These are phyloP conservation scores for Hyperoodon ampullatus DNA, from an alignment of 2,113 vertebrate genomes.

Conservation along the genomic window DNA sequence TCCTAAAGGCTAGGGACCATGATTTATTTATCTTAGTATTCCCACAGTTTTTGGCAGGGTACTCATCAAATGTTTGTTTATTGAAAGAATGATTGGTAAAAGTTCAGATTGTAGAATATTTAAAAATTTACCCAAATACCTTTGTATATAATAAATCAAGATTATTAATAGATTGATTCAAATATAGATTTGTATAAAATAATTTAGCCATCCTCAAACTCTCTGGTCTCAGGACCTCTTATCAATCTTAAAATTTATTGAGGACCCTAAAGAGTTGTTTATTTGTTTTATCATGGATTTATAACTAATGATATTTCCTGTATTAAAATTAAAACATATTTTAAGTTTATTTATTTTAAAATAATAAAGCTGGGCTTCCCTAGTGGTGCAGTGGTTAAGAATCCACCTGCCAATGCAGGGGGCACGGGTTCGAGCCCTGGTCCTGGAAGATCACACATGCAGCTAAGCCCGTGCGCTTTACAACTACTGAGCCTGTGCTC, in stretches of 20 bases:
- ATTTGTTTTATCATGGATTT: neutral
- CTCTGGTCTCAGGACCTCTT: neutral
- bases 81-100: neutral
- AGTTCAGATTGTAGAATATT: neutral
- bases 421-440: no score
- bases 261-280: neutral
- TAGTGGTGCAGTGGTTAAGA: no score
- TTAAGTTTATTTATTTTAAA: neutral
- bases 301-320: neutral
- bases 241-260: neutral
- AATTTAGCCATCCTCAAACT: neutral
- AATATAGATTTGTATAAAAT: neutral
- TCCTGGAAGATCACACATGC: no score
- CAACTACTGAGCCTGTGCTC: no score
- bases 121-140: neutral
- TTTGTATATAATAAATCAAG: neutral
- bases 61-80: neutral
- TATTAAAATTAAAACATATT: neutral
- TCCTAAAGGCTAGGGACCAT: neutral
- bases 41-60: neutral
- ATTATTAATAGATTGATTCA: neutral
- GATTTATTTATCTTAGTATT: neutral
- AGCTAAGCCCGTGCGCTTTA: no score
- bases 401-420: no score
- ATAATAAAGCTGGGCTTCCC: neutral